These are phyloP conservation scores for Mesocricetus auratus DNA, from an alignment of 2,113 vertebrate species.

Conservation along the genomic window DNA sequence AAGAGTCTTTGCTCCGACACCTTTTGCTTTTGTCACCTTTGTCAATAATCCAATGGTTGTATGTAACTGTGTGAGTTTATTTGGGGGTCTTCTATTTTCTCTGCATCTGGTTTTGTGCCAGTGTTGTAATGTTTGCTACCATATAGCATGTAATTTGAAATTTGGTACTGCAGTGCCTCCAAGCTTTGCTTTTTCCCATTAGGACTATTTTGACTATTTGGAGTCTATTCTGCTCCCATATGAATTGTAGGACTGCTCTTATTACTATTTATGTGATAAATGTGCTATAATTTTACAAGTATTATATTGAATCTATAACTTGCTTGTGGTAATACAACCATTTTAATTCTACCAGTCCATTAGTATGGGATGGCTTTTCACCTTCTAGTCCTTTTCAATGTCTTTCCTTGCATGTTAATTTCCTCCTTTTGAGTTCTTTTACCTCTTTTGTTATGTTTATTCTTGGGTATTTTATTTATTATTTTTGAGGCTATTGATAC, in stretches of 20 bases:
- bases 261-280: background rate
- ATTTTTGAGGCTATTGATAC: background rate
- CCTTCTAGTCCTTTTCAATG: background rate
- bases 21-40: background rate
- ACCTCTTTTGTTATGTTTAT: background rate
- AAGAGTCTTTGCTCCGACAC: background rate
- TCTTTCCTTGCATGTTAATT: background rate
- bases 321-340: background rate
- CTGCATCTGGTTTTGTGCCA: background rate
- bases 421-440: background rate
- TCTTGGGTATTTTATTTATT: background rate
- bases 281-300: background rate
- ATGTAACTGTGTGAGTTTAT: background rate
- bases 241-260: constrained; percentile 29
- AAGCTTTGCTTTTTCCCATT: background rate
- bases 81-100: background rate
- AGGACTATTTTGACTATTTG: background rate
- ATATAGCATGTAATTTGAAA: background rate
- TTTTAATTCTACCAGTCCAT: background rate
- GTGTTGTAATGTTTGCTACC: background rate
- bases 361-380: background rate
- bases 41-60: background rate
- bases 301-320: background rate
- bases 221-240: background rate
- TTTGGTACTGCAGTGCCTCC: background rate